Percentiles rank a stretch among this genome's conserved stretches.
These are phyloP conservation scores for Chloroceryle inda DNA, from an alignment of 2,797 vertebrate genomes.

Conservation along the genomic window DNA sequence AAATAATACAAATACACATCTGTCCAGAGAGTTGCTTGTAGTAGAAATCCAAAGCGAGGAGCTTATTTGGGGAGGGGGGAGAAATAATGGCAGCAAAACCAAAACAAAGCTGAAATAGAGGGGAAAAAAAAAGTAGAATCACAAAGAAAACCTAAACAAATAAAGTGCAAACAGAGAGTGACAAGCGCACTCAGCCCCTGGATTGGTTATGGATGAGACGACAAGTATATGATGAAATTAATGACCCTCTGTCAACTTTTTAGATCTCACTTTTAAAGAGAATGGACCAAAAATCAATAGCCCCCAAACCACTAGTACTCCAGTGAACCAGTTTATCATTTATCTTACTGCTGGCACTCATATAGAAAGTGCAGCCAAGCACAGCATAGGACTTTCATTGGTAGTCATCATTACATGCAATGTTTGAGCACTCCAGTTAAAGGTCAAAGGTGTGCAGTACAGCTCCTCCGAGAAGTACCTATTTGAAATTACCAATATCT, in stretches of 20 bases:
- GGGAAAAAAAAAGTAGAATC: slow-evolving; percentile 72
- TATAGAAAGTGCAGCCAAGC: slow-evolving; percentile 88
- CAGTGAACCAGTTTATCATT: slow-evolving; percentile 88
- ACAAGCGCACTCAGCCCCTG: slow-evolving; percentile 83
- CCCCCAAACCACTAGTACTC: slow-evolving; percentile 85
- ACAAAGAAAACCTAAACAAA: slow-evolving; percentile 88
- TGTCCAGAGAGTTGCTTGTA: not conserved
- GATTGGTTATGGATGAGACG: slow-evolving; percentile 87
- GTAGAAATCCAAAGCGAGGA: not conserved
- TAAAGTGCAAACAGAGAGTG: slow-evolving; percentile 89
- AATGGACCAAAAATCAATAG: slow-evolving; percentile 87
- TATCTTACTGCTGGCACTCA: slow-evolving; percentile 88
- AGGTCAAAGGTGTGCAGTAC: slow-evolving; percentile 81
- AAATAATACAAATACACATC: not conserved
- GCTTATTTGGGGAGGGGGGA: slow-evolving; percentile 25
- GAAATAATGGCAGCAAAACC: slow-evolving; percentile 46
- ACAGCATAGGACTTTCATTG: slow-evolving; percentile 83
- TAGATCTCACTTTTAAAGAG: slow-evolving; percentile 87
- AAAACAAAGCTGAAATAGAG: slow-evolving; percentile 62
- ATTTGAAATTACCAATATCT: slow-evolving; percentile 68
- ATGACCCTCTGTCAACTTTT: slow-evolving; percentile 90
- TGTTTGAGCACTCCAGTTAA: slow-evolving; percentile 80
- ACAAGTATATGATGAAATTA: slow-evolving; percentile 91
- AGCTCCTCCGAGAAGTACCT: slow-evolving; percentile 76
- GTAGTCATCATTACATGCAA: slow-evolving; percentile 83